These are phyloP conservation scores for Carassius carassius DNA, from an alignment of 2,113 vertebrate genomes.

Conservation along the genomic window DNA sequence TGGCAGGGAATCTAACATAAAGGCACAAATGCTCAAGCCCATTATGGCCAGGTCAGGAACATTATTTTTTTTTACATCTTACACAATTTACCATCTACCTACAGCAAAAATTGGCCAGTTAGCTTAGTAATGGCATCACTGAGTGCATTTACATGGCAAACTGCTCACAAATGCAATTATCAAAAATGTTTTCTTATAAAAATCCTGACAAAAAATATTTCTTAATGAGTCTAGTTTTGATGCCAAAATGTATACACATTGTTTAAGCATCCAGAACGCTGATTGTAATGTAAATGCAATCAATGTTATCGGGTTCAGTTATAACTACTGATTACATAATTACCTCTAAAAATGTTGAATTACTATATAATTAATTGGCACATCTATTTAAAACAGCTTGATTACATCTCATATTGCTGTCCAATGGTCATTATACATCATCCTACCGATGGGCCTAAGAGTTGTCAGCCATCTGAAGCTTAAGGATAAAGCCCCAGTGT, in stretches of 20 bases:
- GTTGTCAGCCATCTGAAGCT: conserved; percentile 50
- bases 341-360: conserved; percentile 61
- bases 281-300: conserved; percentile 35
- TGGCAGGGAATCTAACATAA: conserved; percentile 60
- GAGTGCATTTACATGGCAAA: conserved; percentile 1
- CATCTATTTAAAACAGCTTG: conserved; percentile 59
- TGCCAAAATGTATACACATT: not conserved
- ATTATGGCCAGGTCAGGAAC: conserved; percentile 46
- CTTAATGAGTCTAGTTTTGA: not conserved
- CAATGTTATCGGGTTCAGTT: conserved; percentile 55
- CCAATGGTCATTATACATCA: conserved; percentile 69
- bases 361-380: conserved; percentile 60
- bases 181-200: not conserved
- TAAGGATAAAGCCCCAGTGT: conserved; percentile 66
- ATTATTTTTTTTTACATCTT: conserved; percentile 49
- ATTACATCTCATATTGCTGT: conserved; percentile 58
- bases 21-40: conserved; percentile 29
- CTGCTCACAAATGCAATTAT: not conserved
- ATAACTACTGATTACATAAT: conserved; percentile 58
- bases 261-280: not conserved
- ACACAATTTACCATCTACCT: conserved; percentile 53
- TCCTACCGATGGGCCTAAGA: conserved; percentile 60
- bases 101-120: conserved; percentile 43
- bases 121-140: not conserved
- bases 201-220: conserved; percentile 2